A percentile compares a stretch with the other conserved stretches of the same genome.
Evolutionary conservation across 2,888 invertebrate genomes (phyloP).

Genomic region (Nesidiocoris tenuis): DNA sequence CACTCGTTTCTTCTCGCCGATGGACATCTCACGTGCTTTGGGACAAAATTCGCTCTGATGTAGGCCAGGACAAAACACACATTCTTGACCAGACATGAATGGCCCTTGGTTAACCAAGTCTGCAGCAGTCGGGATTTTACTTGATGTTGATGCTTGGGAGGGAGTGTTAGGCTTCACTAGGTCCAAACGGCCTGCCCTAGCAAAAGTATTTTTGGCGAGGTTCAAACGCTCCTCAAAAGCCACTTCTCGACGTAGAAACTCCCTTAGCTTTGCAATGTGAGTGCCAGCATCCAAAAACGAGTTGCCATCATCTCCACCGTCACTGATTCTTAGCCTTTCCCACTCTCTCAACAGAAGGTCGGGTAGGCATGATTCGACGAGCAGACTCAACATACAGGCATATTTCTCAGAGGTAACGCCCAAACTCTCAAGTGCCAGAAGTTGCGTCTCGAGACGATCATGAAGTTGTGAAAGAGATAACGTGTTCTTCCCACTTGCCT

Average conservation of each 20-base stretch:
- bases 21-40: not conserved
- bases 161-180: too few relatives aligned
- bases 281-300: not conserved
- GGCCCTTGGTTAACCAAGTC: not conserved
- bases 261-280: not conserved
- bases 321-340: not conserved
- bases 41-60: slow-evolving; percentile 8
- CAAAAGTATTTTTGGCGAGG: not conserved
- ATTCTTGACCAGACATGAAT: not conserved
- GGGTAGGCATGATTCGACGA: slow-evolving; percentile 29
- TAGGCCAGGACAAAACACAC: slow-evolving; percentile 4
- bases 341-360: slow-evolving; percentile 3
- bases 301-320: not conserved
- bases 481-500: not conserved
- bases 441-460: slow-evolving; percentile 24
- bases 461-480: not conserved
- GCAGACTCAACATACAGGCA: slow-evolving; percentile 20
- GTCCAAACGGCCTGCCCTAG: too few relatives aligned
- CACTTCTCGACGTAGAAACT: slow-evolving; percentile 15
- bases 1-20: not conserved
- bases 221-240: slow-evolving; percentile 12
- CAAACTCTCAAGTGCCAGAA: slow-evolving; percentile 18
- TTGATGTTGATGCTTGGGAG: too few relatives aligned
- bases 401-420: slow-evolving; percentile 19
- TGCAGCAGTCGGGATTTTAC: slow-evolving; percentile 14